These are phyloP conservation scores for Lepisosteus oculatus DNA, from an alignment of 2,113 vertebrate species.

Conservation along the genomic window DNA sequence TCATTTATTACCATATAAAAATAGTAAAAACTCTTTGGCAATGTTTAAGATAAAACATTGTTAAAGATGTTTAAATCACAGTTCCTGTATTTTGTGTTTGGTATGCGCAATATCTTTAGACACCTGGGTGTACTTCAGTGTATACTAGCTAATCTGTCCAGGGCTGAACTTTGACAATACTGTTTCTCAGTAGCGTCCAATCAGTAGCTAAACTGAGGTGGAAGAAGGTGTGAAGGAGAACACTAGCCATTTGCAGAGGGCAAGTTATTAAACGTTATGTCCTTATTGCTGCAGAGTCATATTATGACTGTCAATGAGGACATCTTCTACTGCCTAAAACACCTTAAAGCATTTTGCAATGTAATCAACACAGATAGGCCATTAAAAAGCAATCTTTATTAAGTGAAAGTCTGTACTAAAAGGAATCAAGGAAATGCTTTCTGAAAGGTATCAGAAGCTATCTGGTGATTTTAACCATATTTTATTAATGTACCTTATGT, in stretches of 20 bases:
- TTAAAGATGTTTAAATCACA: too few species aligned
- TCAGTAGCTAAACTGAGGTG: not conserved
- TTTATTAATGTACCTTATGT: too few species aligned
- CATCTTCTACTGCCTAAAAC: not conserved
- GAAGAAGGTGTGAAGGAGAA: not conserved
- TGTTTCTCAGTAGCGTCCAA: not conserved
- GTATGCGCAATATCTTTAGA: not conserved
- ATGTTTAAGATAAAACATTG: too few species aligned
- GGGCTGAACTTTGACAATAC: not conserved
- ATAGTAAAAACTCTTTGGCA: too few species aligned
- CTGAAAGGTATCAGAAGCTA: too few species aligned
- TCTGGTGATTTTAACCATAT: too few species aligned
- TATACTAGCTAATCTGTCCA: not conserved
- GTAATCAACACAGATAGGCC: not conserved
- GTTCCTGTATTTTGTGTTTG: not conserved
- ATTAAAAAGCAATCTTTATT: too few species aligned
- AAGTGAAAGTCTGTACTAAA: too few species aligned
- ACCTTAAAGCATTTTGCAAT: not conserved
- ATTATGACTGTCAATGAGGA: not conserved
- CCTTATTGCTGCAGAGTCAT: not conserved
- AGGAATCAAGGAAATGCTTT: too few species aligned
- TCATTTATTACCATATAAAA: too few species aligned
- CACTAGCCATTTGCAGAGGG: conserved; percentile 13
- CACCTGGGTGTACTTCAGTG: not conserved
- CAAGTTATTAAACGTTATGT: conserved; percentile 10